Percentiles rank a stretch among this genome's conserved stretches.
Evolutionary conservation across 30 jellyfish, hydroid and myxozoan genomes (phyloP).

Genomic region (Nemopilema nomurai): DNA sequence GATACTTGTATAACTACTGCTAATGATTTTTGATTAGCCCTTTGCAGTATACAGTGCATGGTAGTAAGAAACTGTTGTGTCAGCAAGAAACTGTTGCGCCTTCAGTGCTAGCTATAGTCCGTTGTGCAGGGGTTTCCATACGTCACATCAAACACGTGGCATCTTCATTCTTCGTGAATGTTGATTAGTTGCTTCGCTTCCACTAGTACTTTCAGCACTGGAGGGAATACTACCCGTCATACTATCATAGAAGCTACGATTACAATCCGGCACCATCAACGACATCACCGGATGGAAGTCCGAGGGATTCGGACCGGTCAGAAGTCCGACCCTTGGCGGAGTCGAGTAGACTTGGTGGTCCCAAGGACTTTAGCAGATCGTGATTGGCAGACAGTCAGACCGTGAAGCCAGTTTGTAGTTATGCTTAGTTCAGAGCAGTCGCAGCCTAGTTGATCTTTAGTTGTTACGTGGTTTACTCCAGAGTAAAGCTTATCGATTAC

Average conservation of each 20-base stretch:
- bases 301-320: background rate
- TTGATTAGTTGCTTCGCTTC: background rate
- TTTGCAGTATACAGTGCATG: no score
- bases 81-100: no score
- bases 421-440: background rate
- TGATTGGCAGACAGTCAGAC: background rate
- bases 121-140: no score
- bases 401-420: background rate
- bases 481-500: no score
- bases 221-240: conserved; percentile 60
- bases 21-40: no score
- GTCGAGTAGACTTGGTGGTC: conserved; percentile 15
- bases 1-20: no score
- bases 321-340: conserved; percentile 23
- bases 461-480: no score
- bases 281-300: conserved; percentile 3
- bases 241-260: conserved; percentile 10
- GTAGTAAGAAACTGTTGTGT: no score
- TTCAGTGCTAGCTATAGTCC: no score
- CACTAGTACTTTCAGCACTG: conserved; percentile 40
- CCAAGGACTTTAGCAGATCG: background rate
- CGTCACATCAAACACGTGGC: no score
- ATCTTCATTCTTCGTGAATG: no score
- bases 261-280: conserved; percentile 12
- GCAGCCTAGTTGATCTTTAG: background rate